Percentiles rank a stretch among this genome's conserved stretches.
Evolutionary conservation across 2,113 vertebrate genomes (phyloP).

Genomic region (Apistogramma diplotaenia): DNA sequence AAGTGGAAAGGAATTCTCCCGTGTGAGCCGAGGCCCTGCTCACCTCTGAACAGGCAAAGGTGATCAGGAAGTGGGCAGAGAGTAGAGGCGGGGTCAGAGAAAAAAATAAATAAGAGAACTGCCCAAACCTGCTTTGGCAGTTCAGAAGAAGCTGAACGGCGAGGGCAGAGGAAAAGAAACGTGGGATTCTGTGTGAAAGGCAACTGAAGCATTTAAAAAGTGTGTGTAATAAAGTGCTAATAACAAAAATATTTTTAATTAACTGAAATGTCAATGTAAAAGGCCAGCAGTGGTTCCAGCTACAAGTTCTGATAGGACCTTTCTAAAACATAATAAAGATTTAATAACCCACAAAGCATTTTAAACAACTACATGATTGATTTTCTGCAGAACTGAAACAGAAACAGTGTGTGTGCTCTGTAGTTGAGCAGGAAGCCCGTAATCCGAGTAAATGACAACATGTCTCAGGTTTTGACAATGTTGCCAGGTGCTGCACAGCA

Average conservation of each 20-base stretch:
- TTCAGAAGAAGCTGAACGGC: background rate
- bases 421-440: slow-evolving; percentile 23
- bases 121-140: slow-evolving; percentile 62
- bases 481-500: background rate
- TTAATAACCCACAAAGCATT: background rate
- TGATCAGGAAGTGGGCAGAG: slow-evolving; percentile 63
- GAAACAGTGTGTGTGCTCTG: background rate
- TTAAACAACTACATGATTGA: background rate
- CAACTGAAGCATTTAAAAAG: background rate
- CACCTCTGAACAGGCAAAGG: slow-evolving; percentile 56
- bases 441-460: slow-evolving; percentile 43
- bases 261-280: slow-evolving; percentile 20
- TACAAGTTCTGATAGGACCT: background rate
- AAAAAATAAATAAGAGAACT: slow-evolving; percentile 60
- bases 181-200: background rate
- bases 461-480: slow-evolving; percentile 4
- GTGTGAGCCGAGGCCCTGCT: slow-evolving; percentile 40
- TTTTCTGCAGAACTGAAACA: slow-evolving; percentile 23
- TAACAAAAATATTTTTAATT: background rate
- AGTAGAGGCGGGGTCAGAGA: slow-evolving; percentile 36
- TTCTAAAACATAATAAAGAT: background rate
- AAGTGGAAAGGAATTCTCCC: background rate
- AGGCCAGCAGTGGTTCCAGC: background rate
- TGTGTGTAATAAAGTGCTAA: too few species aligned
- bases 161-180: background rate